Base-by-base conservation (phyloP, 2,113 vertebrate genomes). In the Grus americana region DNA sequence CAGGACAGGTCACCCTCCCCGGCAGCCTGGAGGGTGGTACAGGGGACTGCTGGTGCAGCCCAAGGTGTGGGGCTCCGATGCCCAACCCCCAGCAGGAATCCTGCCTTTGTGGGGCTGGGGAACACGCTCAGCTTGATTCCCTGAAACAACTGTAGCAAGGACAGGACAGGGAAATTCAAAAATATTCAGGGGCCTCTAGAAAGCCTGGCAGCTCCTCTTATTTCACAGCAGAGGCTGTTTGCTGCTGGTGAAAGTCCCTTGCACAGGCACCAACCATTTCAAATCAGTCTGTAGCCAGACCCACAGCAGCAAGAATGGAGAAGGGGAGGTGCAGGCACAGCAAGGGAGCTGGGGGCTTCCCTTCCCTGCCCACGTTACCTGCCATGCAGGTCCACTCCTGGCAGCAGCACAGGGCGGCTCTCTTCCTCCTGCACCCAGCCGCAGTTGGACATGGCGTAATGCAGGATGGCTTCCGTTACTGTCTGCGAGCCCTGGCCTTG, bases 381-480 rank as follows among this genome's bases (percentile, higher is more conserved):
- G 93, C 91, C 82, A 0, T 18, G 86, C 27, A 80, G 89, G 42
- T 87, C 93, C 44, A 92, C 95, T 38, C 85, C 91, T 0, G 91
- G 93, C 91, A 94, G 81, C 30, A 65, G 79, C 30, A 65, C 4
- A 1, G 89, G 52, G 10, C 80, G 91, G 17, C 30, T 96, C 29
- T 94, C 96, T 15, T 99, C 99, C 85, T 99, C 98, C 97, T 99
- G 99, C 86, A 88, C 98, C 95, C 98, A 98, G 66, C 99, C 99
- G 5, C 97, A 98, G 93, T 99, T 99, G 75, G 99, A 99, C 62
- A 98, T 99, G 81, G 99, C 99, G 1, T 99, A 99, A 46, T 90
- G 98, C 68, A 99, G 98, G 96, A 99, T 99, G 95, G 99, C 99
- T 2, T 99, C 99, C 0, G 98, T 99, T 81, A 99, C 99, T 0